phyloP scores from a whole-genome alignment of 64 coral and sea anemone genomes.

The Montipora sp. region DNA sequence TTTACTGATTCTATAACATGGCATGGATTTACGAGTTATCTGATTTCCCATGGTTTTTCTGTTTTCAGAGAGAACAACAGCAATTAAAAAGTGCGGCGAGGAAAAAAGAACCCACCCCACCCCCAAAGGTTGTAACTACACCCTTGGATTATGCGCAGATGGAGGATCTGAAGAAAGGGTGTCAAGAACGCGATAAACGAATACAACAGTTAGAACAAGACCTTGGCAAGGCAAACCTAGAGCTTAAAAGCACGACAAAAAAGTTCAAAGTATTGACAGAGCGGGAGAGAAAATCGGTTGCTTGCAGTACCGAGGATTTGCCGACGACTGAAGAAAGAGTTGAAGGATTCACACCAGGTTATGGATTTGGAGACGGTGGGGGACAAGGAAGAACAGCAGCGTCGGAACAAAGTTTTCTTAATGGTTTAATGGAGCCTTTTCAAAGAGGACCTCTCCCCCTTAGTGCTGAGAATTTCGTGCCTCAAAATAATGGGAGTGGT shows the following conservation, averaged over 20 bases:
- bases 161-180: constrained; percentile 46
- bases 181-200: constrained; percentile 42
- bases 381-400: not conserved
- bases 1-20: too few species aligned
- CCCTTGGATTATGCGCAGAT: constrained; percentile 25
- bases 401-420: not conserved
- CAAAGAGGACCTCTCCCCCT: not conserved
- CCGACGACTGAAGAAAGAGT: constrained; percentile 25
- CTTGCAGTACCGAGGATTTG: constrained; percentile 56
- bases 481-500: constrained; percentile 10
- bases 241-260: constrained; percentile 27
- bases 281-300: constrained; percentile 37
- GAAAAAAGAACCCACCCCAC: constrained; percentile 51
- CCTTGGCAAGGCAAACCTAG: constrained; percentile 1
- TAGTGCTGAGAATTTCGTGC: not conserved
- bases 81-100: constrained; percentile 63
- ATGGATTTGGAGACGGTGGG: not conserved
- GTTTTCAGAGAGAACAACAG: constrained; percentile 78
- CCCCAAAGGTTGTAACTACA: not conserved
- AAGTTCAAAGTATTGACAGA: constrained; percentile 4
- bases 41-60: not conserved
- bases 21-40: too few species aligned
- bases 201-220: constrained; percentile 59
- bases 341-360: not conserved
- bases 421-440: not conserved